Conservation (phyloP, 2,113 vertebrate species). For the Sceloporus undulatus region DNA sequence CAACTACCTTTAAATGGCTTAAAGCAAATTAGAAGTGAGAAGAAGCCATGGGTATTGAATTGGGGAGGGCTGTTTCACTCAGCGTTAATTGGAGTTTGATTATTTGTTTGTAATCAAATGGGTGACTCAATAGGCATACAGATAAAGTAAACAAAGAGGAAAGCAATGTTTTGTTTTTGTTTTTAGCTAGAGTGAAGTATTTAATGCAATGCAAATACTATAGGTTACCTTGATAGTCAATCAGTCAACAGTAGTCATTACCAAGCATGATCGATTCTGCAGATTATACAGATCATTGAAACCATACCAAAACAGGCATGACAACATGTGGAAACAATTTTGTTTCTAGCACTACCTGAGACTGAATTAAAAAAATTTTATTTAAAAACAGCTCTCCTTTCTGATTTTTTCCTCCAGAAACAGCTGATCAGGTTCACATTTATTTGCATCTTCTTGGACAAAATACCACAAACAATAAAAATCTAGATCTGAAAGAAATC, state of each 20-base stretch:
- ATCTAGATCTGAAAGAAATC: constrained; percentile 61
- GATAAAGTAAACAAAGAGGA: neutral
- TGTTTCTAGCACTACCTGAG: neutral
- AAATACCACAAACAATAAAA: constrained; percentile 56
- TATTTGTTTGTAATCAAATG: too few relatives aligned
- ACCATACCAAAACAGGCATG: too few relatives aligned
- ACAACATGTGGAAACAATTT: too few relatives aligned
- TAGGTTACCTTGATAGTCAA: neutral
- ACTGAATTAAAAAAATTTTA: neutral
- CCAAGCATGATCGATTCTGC: too few relatives aligned
- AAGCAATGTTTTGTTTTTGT: neutral
- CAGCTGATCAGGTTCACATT: neutral
- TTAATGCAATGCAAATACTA: neutral
- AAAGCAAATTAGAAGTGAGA: too few relatives aligned
- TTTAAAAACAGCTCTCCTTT: constrained; percentile 52
- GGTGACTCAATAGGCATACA: neutral
- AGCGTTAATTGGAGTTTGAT: too few relatives aligned
- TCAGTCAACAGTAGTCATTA: neutral
- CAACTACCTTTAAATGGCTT: too few relatives aligned
- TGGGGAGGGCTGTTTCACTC: too few relatives aligned
- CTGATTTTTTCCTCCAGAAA: constrained; percentile 30
- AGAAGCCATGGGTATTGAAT: too few relatives aligned
- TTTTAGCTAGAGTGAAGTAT: neutral
- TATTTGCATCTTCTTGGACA: constrained; percentile 58
- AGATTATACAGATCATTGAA: too few relatives aligned